phyloP scores from a whole-genome alignment of 1,140 invertebrate genomes.

The Palaemon carinicauda region DNA sequence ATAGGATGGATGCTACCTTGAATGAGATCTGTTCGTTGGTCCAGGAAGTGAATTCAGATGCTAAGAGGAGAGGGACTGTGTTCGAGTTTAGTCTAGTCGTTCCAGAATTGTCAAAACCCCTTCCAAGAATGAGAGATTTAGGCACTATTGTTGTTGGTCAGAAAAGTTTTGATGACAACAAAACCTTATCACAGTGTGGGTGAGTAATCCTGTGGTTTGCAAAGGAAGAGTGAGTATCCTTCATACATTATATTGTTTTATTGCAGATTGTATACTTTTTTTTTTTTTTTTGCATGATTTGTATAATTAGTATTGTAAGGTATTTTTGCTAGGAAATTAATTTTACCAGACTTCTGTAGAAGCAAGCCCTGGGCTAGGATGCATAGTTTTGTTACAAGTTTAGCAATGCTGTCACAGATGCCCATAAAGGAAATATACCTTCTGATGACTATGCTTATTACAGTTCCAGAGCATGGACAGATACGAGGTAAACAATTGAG shows the following conservation, averaged over 20 bases:
- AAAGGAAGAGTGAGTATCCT: background rate
- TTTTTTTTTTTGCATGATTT: background rate
- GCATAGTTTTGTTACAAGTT: constrained; percentile 3
- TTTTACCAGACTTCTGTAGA: background rate
- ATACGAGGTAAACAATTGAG: background rate
- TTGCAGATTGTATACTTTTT: background rate
- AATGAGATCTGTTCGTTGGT: constrained; percentile 94
- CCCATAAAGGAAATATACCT: constrained; percentile 12
- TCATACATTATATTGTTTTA: too few relatives aligned
- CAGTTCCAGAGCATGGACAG: constrained; percentile 15
- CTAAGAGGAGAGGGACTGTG: constrained; percentile 78
- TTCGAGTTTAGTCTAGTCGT: constrained; percentile 97
- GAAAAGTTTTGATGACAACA: constrained; percentile 88
- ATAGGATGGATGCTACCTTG: constrained; percentile 92
- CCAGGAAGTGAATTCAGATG: constrained; percentile 97
- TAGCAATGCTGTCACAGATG: constrained; percentile 5
- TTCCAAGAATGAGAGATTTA: constrained; percentile 84
- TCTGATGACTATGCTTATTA: constrained; percentile 29
- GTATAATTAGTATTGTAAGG: background rate
- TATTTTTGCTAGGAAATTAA: background rate
- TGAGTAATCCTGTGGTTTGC: constrained; percentile 56
- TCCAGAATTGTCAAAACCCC: constrained; percentile 79
- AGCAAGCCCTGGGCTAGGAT: background rate
- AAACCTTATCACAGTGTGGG: constrained; percentile 82
- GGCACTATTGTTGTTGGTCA: constrained; percentile 92